Evolutionary conservation across 1,140 invertebrate species (phyloP).

Genomic region (Caerostris extrusa): DNA sequence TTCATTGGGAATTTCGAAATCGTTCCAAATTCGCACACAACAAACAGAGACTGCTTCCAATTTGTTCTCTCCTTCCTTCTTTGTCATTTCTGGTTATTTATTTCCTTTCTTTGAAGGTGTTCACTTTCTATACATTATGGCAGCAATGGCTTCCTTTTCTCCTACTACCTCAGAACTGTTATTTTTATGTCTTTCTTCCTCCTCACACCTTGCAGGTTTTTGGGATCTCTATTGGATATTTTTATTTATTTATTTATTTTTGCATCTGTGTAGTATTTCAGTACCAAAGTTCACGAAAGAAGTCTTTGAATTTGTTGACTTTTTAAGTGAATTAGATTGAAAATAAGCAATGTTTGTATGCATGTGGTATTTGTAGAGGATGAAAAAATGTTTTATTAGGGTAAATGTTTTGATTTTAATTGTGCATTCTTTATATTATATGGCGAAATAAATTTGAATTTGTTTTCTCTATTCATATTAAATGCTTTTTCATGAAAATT

Average conservation of each 20-base stretch:
- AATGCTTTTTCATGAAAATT: no score
- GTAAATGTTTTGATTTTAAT: no score
- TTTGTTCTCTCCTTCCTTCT: neutral
- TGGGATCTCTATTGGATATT: no score
- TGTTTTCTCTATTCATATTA: no score
- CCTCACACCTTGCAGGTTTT: neutral
- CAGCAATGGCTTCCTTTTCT: neutral
- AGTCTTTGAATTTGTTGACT: no score
- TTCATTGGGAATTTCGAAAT: neutral
- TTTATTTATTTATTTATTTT: neutral
- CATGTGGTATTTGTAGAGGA: no score
- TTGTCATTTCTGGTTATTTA: neutral
- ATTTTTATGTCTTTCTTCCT: neutral
- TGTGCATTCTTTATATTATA: no score
- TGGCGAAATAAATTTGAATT: no score
- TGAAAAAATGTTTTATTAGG: no score
- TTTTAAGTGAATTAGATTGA: no score
- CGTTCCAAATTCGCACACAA: neutral
- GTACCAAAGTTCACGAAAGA: no score
- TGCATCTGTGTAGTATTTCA: neutral
- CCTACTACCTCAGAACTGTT: neutral
- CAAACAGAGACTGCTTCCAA: neutral
- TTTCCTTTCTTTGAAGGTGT: neutral
- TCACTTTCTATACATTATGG: neutral
- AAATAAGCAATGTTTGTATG: no score